Evolutionary conservation across 2,797 vertebrate species (phyloP), one percentile per base, ranked within the genome.

Genomic region (Gymnoscopelus microlampas): DNA sequence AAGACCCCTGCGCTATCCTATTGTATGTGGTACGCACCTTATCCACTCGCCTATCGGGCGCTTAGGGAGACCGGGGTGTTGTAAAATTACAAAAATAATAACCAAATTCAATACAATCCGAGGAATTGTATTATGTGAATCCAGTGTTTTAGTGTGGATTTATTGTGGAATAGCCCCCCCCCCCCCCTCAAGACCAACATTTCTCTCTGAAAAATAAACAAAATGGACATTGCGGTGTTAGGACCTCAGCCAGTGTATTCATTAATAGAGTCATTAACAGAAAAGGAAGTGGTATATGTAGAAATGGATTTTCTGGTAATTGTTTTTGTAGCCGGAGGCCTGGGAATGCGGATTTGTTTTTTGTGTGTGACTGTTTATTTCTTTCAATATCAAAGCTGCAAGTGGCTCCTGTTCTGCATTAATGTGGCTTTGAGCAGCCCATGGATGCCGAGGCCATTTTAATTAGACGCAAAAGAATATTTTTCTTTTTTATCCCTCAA

Each of bases 231-330:
- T 47, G 26, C 26, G 58, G 77, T 69, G 69, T 70, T 59, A 53
- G 70, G 70, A 76, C 80, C 66, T 68, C 55, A 59, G 79, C 69
- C 78, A 89, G 81, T 88, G 83, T 87, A 89, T 83, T 88, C 87
- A 91, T 90, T 90, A 93, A 92, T 87, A 80, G 86, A 86, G 79
- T 91, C 89, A 90, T 93, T 92, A 91, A 88, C 91, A 85, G 70
- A 85, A 88, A 86, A 74, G 84, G 80, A 81, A 79, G 84, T 79
- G 80, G 74, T 79, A 77, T 89, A 84, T 89, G 86, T 89, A 88
- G 80, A 91, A 93, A 93, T 91, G 79, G 90, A 93, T 92, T 93
- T 93, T 88, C 86, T 83, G 68, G 84, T 93, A 93, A 93, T 93
- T 93, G 92, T 89, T 91, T 92, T 92, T 91, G 81, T 89, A 77